A percentile compares a stretch with the other conserved stretches of the same genome.
These are phyloP conservation scores for Dynastes hyllus DNA, from an alignment of 2,888 invertebrate species.

Conservation along the genomic window DNA sequence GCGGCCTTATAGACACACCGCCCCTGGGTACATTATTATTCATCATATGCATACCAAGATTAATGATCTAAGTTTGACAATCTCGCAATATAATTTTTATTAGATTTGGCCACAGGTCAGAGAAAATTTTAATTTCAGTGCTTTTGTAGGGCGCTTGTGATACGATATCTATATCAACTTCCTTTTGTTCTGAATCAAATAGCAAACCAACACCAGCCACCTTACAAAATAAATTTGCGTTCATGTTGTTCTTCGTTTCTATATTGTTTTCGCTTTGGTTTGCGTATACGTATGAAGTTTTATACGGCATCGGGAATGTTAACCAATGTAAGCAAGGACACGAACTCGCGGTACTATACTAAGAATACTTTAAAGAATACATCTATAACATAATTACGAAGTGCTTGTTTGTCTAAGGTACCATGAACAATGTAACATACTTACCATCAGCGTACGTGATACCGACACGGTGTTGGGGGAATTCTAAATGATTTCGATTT, in stretches of 20 bases:
- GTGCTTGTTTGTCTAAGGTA: neutral
- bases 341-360: neutral
- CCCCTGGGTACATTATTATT: too few relatives aligned
- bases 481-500: conserved; percentile 19
- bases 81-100: too few relatives aligned
- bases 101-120: too few relatives aligned
- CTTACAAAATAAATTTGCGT: neutral
- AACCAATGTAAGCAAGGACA: conserved; percentile 28
- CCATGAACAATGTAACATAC: conserved; percentile 11
- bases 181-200: neutral
- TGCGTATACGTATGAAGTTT: neutral
- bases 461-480: neutral
- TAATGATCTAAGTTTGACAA: too few relatives aligned
- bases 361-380: too few relatives aligned
- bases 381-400: neutral
- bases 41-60: too few relatives aligned
- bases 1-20: too few relatives aligned
- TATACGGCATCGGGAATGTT: neutral
- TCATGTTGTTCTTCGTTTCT: conserved; percentile 1
- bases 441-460: neutral
- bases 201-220: neutral
- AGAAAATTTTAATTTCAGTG: too few relatives aligned
- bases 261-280: neutral
- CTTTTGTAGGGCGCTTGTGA: too few relatives aligned
- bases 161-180: neutral